A percentile compares a stretch with the other conserved stretches of the same genome.
These are phyloP conservation scores for Micropoecilia bifurca DNA, from an alignment of 2,797 vertebrate genomes.

Conservation along the genomic window DNA sequence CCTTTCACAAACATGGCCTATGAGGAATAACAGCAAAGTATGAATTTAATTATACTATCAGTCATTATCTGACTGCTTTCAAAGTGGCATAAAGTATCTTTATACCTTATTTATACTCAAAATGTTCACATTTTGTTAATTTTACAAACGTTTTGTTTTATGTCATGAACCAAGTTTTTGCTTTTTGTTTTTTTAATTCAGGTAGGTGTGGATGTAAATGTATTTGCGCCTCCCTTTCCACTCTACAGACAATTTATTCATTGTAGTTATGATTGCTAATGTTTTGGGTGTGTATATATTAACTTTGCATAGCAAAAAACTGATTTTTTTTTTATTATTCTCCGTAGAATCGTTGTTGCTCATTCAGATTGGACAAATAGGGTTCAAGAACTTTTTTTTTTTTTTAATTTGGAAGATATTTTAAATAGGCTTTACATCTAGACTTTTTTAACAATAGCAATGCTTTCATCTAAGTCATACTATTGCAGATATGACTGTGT, in stretches of 20 bases:
- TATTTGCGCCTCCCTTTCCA: too few relatives aligned
- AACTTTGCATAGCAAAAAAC: background rate
- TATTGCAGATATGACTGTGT: background rate
- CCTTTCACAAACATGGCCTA: constrained; percentile 42
- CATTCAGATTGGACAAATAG: background rate
- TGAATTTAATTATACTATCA: background rate
- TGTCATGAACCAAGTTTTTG: background rate
- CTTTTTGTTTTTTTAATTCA: background rate
- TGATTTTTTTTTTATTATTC: background rate
- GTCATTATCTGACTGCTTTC: background rate
- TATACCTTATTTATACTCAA: background rate
- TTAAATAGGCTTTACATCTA: background rate
- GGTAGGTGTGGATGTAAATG: background rate
- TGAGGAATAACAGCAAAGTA: constrained; percentile 13
- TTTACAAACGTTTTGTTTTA: background rate
- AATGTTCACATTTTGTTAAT: background rate
- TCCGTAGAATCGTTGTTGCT: background rate
- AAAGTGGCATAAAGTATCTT: background rate
- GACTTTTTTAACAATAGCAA: background rate
- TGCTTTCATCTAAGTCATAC: background rate
- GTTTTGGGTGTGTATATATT: background rate
- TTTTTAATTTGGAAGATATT: background rate
- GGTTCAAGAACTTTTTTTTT: background rate
- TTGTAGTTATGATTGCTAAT: background rate
- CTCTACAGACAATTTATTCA: background rate